Evolutionary conservation across 2,113 vertebrate species (phyloP).

Genomic region (Triplophysa dalaica): DNA sequence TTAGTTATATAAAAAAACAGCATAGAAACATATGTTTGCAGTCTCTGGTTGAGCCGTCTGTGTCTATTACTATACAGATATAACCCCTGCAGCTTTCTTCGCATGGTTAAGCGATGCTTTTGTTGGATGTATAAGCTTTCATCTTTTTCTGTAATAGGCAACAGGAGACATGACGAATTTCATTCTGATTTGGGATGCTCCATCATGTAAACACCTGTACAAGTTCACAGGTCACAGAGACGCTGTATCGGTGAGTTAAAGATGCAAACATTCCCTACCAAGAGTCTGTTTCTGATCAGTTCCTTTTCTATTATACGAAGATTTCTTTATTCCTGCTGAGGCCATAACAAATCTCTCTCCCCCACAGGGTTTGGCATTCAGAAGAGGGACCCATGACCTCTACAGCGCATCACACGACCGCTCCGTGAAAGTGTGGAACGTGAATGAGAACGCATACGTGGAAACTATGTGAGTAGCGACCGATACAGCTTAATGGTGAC

Average conservation of each 20-base stretch:
- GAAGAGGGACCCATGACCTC: conserved; percentile 87
- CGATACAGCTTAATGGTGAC: neutral
- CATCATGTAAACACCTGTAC: conserved; percentile 83
- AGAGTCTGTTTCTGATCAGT: too few relatives aligned
- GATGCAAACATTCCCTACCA: too few relatives aligned
- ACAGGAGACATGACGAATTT: conserved; percentile 91
- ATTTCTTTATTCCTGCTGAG: neutral
- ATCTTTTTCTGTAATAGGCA: conserved; percentile 72
- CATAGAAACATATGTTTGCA: too few relatives aligned
- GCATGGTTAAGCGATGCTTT: too few relatives aligned
- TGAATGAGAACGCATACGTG: conserved; percentile 90
- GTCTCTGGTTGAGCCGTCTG: too few relatives aligned
- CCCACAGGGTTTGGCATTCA: conserved; percentile 88
- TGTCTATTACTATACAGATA: too few relatives aligned
- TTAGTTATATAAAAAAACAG: too few relatives aligned
- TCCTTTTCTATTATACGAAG: too few relatives aligned
- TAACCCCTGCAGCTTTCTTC: too few relatives aligned
- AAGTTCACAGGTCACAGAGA: conserved; percentile 91
- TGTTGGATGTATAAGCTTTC: neutral
- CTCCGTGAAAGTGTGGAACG: conserved; percentile 94
- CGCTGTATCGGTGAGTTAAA: conserved; percentile 81
- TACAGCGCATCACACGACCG: conserved; percentile 94
- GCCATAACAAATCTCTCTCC: neutral
- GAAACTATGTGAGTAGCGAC: conserved; percentile 88
- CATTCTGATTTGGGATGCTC: conserved; percentile 92